A percentile compares a stretch with the other conserved stretches of the same genome.
These are phyloP conservation scores for Suricata suricatta DNA, from an alignment of 2,113 vertebrate genomes.

Conservation along the genomic window DNA sequence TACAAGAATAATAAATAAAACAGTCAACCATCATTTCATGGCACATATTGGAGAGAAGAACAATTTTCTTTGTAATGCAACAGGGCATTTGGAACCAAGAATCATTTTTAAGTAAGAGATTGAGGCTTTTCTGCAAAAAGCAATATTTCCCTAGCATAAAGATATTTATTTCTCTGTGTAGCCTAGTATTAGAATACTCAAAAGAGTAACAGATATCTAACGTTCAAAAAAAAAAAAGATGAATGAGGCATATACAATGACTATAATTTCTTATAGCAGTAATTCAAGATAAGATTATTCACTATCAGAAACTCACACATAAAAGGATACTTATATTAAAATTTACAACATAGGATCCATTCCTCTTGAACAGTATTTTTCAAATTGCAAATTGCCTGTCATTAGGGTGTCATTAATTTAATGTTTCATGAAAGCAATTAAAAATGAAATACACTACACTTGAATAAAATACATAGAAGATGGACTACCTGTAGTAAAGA, in stretches of 20 bases:
- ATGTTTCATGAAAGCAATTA: neutral
- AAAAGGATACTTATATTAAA: neutral
- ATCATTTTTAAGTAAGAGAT: slow-evolving; percentile 27
- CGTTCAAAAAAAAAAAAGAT: neutral
- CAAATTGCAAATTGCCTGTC: neutral
- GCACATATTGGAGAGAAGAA: neutral
- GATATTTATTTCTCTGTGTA: neutral
- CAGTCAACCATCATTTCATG: neutral
- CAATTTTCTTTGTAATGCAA: neutral
- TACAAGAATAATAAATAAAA: neutral
- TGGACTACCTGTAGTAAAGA: neutral
- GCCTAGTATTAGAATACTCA: neutral
- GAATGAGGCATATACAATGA: neutral
- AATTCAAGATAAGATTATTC: slow-evolving; percentile 21
- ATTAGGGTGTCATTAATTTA: neutral
- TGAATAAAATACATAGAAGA: neutral
- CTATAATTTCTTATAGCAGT: neutral
- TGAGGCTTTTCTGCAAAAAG: neutral
- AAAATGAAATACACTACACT: neutral
- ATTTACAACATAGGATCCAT: neutral
- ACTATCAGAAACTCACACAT: neutral
- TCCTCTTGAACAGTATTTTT: neutral
- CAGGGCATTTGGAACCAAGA: neutral
- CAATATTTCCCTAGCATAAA: neutral
- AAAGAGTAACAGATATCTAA: neutral